Evolutionary conservation across 2,888 invertebrate genomes (phyloP).

Genomic region (Opisthograptis luteolata): DNA sequence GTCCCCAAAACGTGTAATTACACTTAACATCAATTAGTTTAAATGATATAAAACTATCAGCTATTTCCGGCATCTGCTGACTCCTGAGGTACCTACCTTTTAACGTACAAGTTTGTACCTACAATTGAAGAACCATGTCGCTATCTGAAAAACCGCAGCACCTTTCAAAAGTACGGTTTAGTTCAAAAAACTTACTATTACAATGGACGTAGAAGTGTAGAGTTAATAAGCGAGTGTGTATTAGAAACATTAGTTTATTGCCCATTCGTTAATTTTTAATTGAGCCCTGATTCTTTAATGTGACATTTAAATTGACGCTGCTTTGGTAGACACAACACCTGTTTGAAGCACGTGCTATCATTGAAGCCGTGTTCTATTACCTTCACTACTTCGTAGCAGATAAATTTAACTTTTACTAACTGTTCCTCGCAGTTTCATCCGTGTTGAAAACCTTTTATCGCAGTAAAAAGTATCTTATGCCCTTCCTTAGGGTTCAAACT

Average conservation of each 20-base stretch:
- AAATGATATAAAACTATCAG: constrained; percentile 1
- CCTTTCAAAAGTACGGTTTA: background rate
- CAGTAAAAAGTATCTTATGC: no score
- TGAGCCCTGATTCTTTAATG: background rate
- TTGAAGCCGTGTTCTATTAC: background rate
- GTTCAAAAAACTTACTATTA: no score
- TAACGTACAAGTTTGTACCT: no score
- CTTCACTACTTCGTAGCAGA: no score
- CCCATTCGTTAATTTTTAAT: background rate
- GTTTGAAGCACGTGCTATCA: constrained; percentile 4
- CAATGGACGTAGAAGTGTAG: background rate
- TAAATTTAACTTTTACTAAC: no score
- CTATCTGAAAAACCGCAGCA: background rate
- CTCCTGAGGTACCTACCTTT: no score
- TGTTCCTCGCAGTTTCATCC: no score
- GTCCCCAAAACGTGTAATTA: constrained; percentile 17
- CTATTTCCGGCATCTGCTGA: constrained; percentile 18
- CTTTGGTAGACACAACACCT: constrained; percentile 19
- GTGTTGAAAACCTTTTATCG: no score
- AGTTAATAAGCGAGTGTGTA: background rate
- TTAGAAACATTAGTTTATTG: background rate
- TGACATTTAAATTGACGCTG: background rate
- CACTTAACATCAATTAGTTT: constrained; percentile 12
- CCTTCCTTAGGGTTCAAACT: no score
- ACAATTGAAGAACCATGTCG: background rate